Evolutionary conservation across 2,888 invertebrate genomes (phyloP), one percentile per base, ranked within the genome.

Genomic region (Apocheima hispidaria): DNA sequence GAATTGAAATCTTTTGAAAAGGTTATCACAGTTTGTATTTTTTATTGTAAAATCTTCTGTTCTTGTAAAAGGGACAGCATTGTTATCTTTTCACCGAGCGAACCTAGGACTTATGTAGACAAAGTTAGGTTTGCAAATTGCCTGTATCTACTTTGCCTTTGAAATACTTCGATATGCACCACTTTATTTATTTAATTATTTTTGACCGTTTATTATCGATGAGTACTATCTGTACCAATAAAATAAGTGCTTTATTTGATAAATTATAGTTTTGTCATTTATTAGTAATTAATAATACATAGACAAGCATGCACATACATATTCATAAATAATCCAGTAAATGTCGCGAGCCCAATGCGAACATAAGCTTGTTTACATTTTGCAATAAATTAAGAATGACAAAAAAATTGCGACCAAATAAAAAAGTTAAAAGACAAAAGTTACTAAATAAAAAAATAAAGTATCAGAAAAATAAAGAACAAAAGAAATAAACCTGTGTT

Each of bases 261-360:
- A 9, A 12, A 18, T 12, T 46, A 5, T n/a, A 33, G 38, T 38
- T 33, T 23, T 38, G 38, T 26, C 16, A 43, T 16, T 16, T 50
- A 26, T 18, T 16, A 38, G 12, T 23, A 50, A 50, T 50, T 50
- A 35, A 49, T 35, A 35, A 33, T 12, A 46, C 20, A 46, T 28
- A 20, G 14, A 35, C 35, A 14, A 49, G 16, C 20, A 35, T 30
- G 28, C 40, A 40, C 14, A 51, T 50, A 36, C 50, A 50, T 51
- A 30, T 40, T 51, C 28, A 51, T 40, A 14, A 35, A 35, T 28
- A 16, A 14, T 6, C 26, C 7, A n/a, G 6, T 20, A 51, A 40
- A 40, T 51, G 51, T 51, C 51, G 40, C 51, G 51, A 40, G 51
- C 7, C 40, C 9, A 40, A 40, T 38, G 23, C 40, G 26, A n/a